Conservation (phyloP, 2,113 vertebrate genomes). For the Anthoscopus minutus region DNA sequence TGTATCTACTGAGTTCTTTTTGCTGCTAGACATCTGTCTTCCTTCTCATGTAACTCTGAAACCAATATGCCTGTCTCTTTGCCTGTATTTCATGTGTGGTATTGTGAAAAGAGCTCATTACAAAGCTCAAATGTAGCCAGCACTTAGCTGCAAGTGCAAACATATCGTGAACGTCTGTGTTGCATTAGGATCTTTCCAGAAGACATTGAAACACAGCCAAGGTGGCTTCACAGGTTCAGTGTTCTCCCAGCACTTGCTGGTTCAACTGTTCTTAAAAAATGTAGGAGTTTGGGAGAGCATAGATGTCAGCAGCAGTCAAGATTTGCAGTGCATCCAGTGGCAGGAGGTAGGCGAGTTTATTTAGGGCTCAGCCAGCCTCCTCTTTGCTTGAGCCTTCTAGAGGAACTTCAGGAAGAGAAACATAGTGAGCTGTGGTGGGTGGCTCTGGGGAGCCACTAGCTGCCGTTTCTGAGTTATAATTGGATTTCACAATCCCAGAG, state of each 20-base stretch:
- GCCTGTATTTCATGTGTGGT: background rate
- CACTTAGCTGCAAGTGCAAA: conserved; percentile 2
- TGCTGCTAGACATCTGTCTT: background rate
- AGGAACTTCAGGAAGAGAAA: background rate
- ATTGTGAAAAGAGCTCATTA: background rate
- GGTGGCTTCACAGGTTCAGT: background rate
- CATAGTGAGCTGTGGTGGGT: background rate
- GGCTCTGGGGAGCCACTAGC: background rate
- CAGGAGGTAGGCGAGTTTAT: background rate
- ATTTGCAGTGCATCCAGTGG: background rate
- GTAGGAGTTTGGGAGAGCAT: background rate
- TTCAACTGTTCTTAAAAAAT: background rate
- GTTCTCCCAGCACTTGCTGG: background rate
- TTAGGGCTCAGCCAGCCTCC: background rate
- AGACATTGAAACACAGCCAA: background rate
- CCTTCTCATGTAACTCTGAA: background rate
- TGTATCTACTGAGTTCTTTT: background rate
- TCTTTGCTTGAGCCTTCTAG: background rate
- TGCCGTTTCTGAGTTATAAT: background rate
- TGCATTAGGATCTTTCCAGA: conserved; percentile 44
- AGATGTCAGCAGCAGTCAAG: conserved; percentile 11
- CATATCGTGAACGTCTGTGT: background rate
- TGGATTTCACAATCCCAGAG: background rate
- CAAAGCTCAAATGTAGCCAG: background rate
- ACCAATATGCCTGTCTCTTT: background rate